Evolutionary conservation across 2,888 invertebrate species (phyloP).

Genomic region (Cheilosia impressa): DNA sequence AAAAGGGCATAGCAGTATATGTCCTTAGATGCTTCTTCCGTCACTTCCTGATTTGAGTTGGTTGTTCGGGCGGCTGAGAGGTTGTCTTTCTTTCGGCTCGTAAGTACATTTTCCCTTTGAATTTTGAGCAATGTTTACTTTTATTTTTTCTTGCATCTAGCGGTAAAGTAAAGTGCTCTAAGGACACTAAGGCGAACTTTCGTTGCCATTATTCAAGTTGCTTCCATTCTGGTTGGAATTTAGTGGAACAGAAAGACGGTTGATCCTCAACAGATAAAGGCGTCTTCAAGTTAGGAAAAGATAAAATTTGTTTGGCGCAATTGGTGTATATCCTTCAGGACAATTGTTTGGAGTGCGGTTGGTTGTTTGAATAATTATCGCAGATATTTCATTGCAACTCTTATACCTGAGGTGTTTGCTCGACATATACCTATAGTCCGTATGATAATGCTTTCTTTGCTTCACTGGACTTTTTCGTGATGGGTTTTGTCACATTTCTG

Average conservation of each 20-base stretch:
- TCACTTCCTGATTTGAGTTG: conserved; percentile 61
- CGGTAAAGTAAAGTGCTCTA: conserved; percentile 34
- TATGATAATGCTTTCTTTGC: conserved; percentile 2
- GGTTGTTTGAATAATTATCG: conserved; percentile 62
- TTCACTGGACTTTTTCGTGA: not conserved
- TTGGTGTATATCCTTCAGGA: conserved; percentile 36
- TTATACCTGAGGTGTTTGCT: not conserved
- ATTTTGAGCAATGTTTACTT: conserved; percentile 23
- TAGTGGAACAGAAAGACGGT: conserved; percentile 10
- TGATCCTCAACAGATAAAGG: conserved; percentile 39
- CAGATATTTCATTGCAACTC: conserved; percentile 37
- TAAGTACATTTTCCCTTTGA: conserved; percentile 46
- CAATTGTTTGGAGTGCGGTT: conserved; percentile 26
- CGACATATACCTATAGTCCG: not conserved
- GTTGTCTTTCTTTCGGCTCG: conserved; percentile 27
- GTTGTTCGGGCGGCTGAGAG: conserved; percentile 13
- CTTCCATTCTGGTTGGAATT: conserved; percentile 45
- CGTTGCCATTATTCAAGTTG: conserved; percentile 65
- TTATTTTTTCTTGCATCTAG: conserved; percentile 12
- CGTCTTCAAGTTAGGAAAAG: conserved; percentile 5
- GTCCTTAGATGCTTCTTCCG: conserved; percentile 40
- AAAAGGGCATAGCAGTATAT: not conserved
- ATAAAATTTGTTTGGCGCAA: conserved; percentile 21
- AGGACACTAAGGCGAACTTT: conserved; percentile 59
- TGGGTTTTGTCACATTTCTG: not conserved